Conservation (phyloP, 1,140 invertebrate genomes). For the Drosophila truncata region DNA sequence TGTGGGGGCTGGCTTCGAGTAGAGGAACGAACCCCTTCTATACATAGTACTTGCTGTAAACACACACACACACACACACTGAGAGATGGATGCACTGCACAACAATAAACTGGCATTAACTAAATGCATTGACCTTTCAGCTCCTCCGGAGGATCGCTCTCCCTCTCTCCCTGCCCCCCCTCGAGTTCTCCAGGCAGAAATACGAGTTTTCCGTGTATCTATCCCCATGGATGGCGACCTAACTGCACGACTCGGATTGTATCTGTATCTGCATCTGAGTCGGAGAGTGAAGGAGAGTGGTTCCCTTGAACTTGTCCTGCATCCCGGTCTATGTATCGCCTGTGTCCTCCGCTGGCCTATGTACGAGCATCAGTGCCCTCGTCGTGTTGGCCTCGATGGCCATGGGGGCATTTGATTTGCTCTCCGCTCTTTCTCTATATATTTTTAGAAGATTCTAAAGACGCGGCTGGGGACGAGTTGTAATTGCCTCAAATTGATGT, state of each 20-base stretch:
- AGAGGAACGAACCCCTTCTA: slow-evolving; percentile 4
- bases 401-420: slow-evolving; percentile 76
- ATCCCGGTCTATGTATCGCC: slow-evolving; percentile 71
- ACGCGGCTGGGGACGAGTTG: slow-evolving; percentile 23
- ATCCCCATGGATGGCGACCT: slow-evolving; percentile 61
- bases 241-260: slow-evolving; percentile 49
- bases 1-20: slow-evolving; percentile 61
- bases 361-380: slow-evolving; percentile 12
- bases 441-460: slow-evolving; percentile 63
- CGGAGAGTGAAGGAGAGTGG: slow-evolving; percentile 66
- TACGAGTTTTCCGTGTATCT: slow-evolving; percentile 81
- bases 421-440: slow-evolving; percentile 38
- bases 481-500: slow-evolving; percentile 47
- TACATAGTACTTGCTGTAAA: slow-evolving; percentile 33
- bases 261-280: slow-evolving; percentile 35
- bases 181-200: slow-evolving; percentile 56
- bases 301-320: slow-evolving; percentile 80
- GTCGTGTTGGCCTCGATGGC: slow-evolving; percentile 57
- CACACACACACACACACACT: slow-evolving; percentile 30
- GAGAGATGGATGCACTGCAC: slow-evolving; percentile 18
- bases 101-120: slow-evolving; percentile 62
- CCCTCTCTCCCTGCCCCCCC: slow-evolving; percentile 55
- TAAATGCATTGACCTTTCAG: slow-evolving; percentile 81
- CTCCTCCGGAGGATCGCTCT: slow-evolving; percentile 40
- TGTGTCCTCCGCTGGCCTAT: slow-evolving; percentile 26